Evolutionary conservation across 1,140 invertebrate species (phyloP), one percentile per base, ranked within the genome.

Genomic region (Nasonia vitripennis): DNA sequence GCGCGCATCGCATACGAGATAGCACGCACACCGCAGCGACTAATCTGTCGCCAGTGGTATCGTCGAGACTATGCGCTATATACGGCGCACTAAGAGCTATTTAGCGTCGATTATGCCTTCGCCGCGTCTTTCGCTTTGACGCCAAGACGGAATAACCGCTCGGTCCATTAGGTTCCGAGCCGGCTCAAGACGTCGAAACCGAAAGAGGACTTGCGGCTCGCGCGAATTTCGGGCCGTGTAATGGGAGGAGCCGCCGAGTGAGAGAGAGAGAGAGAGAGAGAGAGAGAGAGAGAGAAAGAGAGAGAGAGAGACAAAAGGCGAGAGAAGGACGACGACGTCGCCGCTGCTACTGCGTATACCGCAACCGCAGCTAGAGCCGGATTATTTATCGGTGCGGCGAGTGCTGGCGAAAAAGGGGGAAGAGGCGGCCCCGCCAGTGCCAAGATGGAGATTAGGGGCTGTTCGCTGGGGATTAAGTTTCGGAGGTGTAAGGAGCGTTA

Each of bases 51-150:
- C 17, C 23, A 23, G 55, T n/a, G 23, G 73, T 55, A 34, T 74
- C 45, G 45, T 37, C 0, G 41, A 17, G 48, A 62, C 48, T 51
- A 51, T 51, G 14, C 10, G 14, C 17, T 62, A 62, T 62, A n/a
- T 62, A 62, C 17, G 17, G 14, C 68, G n/a, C 23, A 23, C 55
- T 62, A 51, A 85, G 55, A 73, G 78, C 71, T 81, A 85, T 85
- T 85, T 85, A 85, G 70, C 78, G 71, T 85, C 84, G 71, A 81
- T 80, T 85, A 85, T 74, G 48, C 45, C 78, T 27, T 48, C 37
- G 31, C 83, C 23, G 11, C n/a, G 51, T 7, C 31, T 68, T 85
- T 77, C 71, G 84, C 71, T 20, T 62, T 77, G 71, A 73, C 80
- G 70, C 80, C 20, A 81, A 78, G 51, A 78, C 51, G 78, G 73